A percentile compares a stretch with the other conserved stretches of the same genome.
Conservation (phyloP, 2,113 vertebrate species). For the Athene noctua region DNA sequence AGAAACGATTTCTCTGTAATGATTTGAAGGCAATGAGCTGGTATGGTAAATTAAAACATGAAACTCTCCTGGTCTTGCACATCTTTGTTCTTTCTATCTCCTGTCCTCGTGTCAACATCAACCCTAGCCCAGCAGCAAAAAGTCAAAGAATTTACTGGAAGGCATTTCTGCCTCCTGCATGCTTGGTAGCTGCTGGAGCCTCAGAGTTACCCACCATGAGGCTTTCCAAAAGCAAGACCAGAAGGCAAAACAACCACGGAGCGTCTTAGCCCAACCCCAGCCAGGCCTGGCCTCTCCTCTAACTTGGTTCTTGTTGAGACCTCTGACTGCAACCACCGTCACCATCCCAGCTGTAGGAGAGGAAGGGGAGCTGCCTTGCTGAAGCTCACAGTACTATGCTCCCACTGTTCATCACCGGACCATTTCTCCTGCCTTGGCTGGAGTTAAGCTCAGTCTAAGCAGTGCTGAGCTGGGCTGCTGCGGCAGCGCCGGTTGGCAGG, state of each 20-base stretch:
- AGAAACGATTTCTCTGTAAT: neutral
- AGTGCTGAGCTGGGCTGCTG: fast-evolving
- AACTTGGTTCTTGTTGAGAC: fast-evolving
- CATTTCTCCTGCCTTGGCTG: neutral
- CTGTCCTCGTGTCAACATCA: neutral
- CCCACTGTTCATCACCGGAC: fast-evolving
- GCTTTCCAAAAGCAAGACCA: neutral
- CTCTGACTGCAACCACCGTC: neutral
- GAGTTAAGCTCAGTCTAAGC: neutral
- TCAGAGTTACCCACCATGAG: neutral
- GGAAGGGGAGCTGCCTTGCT: neutral
- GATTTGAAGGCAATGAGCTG: neutral
- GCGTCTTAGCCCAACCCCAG: neutral
- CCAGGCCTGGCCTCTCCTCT: neutral
- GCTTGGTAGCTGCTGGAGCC: fast-evolving
- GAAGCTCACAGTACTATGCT: fast-evolving
- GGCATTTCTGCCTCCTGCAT: neutral
- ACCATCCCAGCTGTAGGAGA: neutral
- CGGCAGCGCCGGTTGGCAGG: fast-evolving
- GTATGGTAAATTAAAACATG: neutral
- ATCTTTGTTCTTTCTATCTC: neutral
- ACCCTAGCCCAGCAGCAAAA: neutral
- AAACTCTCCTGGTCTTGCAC: neutral
- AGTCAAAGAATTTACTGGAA: neutral
- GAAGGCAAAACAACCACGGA: neutral